Base-by-base conservation (phyloP, 2,797 vertebrate genomes). In the Chaenodraco wilsoni region DNA sequence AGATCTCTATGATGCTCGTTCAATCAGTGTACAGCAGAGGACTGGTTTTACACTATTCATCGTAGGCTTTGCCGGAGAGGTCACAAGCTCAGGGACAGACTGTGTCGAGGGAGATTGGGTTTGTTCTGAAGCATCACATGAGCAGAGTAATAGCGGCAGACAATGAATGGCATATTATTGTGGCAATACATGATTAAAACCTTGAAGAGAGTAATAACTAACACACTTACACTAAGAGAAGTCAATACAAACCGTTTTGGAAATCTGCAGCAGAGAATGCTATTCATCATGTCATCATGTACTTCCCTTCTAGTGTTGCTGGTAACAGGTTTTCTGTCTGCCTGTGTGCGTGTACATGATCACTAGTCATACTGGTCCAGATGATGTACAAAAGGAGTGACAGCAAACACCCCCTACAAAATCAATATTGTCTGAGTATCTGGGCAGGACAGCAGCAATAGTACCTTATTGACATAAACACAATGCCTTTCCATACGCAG, bases 381-480 rank as follows among this genome's bases (percentile, higher is more conserved):
- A 50, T 45, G 9, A 74, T 74, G 72, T 80, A 76, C 80, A 69
- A 76, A 86, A 70, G 81, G 77, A 84, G 73, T 23, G 64, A 70
- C 48, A 16, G 49, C 62, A 78, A 76, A 79, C 58, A 78, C 12
- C 10, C 45, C 16, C 60, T 27, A 68, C 49, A 64, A 33, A 56
- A 43, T 64, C 63, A 63, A 41, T 46, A 61, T 5, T 60, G 15
- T 59, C 17, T 10, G 14, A 60, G 33, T 65, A 56, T 55, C 67
- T 65, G 55, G 76, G 55, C 0, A 27, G 44, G 65, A 76, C 62
- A 41, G 49, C 45, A 66, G 57, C 9, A 41, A 63, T 59, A 59
- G 33, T 41, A 43, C 33, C 0, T 0, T 48, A 54, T 2, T 61
- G 45, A 58, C 15, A 44, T 14, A 1, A 68, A 64, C 19, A 78